Percentiles rank a stretch among this genome's conserved stretches.
Conservation (phyloP, 2,113 vertebrate genomes). For the Aleadryas rufinucha region DNA sequence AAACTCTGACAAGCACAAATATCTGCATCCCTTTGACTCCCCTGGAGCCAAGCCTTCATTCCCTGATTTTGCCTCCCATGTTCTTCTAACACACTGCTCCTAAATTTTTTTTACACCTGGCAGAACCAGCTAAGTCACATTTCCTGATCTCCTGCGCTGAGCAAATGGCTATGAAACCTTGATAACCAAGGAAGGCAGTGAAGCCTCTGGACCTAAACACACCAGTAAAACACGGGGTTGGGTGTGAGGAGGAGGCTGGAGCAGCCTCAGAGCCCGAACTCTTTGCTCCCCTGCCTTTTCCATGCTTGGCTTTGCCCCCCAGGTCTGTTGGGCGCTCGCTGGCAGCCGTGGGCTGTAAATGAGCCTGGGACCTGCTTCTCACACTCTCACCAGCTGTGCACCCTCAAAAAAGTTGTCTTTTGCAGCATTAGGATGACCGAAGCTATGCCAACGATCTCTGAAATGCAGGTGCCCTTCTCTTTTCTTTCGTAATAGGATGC, state of each 20-base stretch:
- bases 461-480: not conserved
- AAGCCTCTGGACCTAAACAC: not conserved
- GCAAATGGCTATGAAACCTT: not conserved
- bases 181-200: not conserved
- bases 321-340: accelerated
- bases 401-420: not conserved
- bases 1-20: not conserved
- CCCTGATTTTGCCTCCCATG: not conserved
- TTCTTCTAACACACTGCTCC: not conserved
- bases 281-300: not conserved
- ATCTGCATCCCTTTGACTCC: not conserved
- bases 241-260: not conserved
- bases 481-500: not conserved
- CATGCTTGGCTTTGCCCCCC: not conserved
- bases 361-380: not conserved
- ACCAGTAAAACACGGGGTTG: accelerated
- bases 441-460: not conserved
- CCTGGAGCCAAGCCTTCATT: not conserved
- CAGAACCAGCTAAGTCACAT: not conserved
- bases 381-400: not conserved
- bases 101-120: not conserved
- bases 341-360: accelerated
- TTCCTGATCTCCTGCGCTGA: not conserved
- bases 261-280: not conserved
- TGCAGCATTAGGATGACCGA: not conserved